Evolutionary conservation across 2,113 vertebrate genomes (phyloP), one percentile per base, ranked within the genome.

Genomic region (Noctilio leporinus): DNA sequence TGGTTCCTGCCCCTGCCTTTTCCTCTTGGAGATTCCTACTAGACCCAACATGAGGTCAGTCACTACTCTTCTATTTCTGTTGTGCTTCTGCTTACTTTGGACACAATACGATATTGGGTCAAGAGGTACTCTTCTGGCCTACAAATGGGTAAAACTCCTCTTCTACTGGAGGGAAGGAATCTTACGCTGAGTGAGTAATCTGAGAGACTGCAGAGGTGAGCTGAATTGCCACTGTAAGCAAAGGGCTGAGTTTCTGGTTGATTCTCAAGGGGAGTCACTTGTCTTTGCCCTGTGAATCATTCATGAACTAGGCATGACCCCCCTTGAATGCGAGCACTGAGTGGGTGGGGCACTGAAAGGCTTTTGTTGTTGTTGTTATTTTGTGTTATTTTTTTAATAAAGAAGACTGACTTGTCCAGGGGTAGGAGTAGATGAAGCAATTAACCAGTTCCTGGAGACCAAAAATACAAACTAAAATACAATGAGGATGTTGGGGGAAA

Each of bases 291-390:
- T 57, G 49, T 96, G 94, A 96, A 38, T 95, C 96, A 96, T 33
- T 17, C 17, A 5, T 93, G 64, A 96, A 94, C 80, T 69, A 88
- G 3, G 53, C 33, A 69, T 95, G 95, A 97, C 88, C 94, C 43
- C 43, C 82, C 26, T 3, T 3, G 28, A 59, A 81, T 49, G 47
- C 30, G 57, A 76, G 24, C 72, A 70, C 45, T 51, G 7, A 53
- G 15, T 86, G 38, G 67, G 95, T 80, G 83, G 89, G 51, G 16
- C 55, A 35, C 19, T 53, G 26, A 75, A 86, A 28, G 4, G 12
- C n/a, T 43, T 33, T 47, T 47, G 2, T 62, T 76, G 3, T 53
- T 64, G 67, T 51, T 93, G n/a, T 93, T 97, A 67, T 94, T 95
- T 89, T 88, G 59, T 51, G n/a, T n/a, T n/a, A n/a, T 69, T 91